Conservation (phyloP, 1,140 invertebrate genomes). For the Dendrolimus punctatus region DNA sequence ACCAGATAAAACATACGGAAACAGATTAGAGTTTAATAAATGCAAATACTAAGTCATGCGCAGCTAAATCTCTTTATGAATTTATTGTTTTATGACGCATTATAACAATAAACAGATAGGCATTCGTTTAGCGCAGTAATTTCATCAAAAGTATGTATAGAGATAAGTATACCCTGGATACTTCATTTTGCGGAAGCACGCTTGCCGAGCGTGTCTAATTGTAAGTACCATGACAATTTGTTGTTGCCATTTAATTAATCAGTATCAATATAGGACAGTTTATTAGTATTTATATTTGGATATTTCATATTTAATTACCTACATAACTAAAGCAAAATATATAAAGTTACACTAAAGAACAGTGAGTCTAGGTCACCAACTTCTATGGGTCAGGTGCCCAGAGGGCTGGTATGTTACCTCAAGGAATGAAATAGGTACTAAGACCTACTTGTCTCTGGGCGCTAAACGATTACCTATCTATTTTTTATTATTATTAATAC, state of each 20-base stretch:
- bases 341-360: too few species aligned
- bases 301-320: too few species aligned
- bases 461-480: too few species aligned
- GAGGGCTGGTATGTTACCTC: too few species aligned
- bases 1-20: not conserved
- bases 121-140: slow-evolving; percentile 7
- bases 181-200: slow-evolving; percentile 13
- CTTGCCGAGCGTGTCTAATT: slow-evolving; percentile 5
- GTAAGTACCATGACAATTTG: slow-evolving; percentile 1
- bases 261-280: too few species aligned
- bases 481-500: too few species aligned
- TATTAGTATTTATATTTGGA: too few species aligned
- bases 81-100: slow-evolving; percentile 7
- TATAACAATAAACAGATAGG: slow-evolving; percentile 2
- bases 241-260: not conserved
- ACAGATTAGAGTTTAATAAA: not conserved
- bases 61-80: slow-evolving; percentile 7
- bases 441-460: too few species aligned
- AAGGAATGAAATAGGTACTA: too few species aligned
- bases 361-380: too few species aligned
- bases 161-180: slow-evolving; percentile 10
- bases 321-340: too few species aligned
- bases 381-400: too few species aligned
- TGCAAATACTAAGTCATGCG: not conserved
- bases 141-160: slow-evolving; percentile 3